These are phyloP conservation scores for Acanthosepion esculentum DNA, from an alignment of 2,888 invertebrate species.

Conservation along the genomic window DNA sequence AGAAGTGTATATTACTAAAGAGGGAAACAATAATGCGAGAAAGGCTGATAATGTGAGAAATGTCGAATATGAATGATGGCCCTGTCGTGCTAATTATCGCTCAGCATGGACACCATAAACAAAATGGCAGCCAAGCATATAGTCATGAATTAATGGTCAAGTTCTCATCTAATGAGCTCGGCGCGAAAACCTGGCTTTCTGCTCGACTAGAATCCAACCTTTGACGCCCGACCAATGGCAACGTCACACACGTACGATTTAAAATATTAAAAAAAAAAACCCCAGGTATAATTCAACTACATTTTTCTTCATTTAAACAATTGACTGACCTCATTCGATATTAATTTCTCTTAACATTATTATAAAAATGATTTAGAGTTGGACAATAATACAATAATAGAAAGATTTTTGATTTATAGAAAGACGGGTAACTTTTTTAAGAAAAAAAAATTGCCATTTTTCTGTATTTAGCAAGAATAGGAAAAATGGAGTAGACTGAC, in stretches of 20 bases:
- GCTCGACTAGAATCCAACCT: conserved; percentile 20
- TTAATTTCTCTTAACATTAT: no score
- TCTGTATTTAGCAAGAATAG: no score
- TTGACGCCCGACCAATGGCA: background rate
- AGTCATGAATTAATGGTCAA: conserved; percentile 23
- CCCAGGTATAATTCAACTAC: no score
- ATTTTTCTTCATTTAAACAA: no score
- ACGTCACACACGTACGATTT: background rate
- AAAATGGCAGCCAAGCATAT: background rate
- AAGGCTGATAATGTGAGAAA: background rate
- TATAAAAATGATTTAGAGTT: no score
- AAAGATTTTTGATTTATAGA: no score
- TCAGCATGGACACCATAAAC: background rate
- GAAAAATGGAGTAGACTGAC: no score
- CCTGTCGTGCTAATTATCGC: background rate
- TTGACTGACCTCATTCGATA: no score
- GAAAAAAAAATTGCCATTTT: no score
- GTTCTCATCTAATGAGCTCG: background rate
- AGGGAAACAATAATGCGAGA: background rate
- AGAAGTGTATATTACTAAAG: background rate
- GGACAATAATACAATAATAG: no score
- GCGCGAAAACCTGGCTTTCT: background rate
- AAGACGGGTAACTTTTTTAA: no score
- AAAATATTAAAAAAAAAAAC: no score
- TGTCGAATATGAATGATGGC: background rate